phyloP scores from a whole-genome alignment of 2,797 vertebrate species.

The Chaunax sp. region DNA sequence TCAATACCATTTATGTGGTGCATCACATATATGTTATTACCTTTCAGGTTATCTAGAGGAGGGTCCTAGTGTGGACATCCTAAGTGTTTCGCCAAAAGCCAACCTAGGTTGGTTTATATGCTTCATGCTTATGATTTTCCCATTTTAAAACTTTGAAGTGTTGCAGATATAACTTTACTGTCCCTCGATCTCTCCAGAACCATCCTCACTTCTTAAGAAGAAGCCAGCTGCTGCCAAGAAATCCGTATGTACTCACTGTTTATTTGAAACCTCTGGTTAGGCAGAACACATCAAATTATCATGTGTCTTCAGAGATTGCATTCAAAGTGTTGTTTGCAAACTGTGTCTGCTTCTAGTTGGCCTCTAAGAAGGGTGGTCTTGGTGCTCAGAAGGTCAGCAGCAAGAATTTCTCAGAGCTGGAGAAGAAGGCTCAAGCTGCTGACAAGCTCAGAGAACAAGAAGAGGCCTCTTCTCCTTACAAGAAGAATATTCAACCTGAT shows the following conservation, averaged over 20 bases:
- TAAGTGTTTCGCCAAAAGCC: conserved; percentile 88
- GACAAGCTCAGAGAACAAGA: conserved; percentile 88
- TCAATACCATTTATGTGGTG: background rate
- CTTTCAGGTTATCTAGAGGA: conserved; percentile 82
- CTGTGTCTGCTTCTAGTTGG: conserved; percentile 80
- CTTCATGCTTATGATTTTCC: background rate
- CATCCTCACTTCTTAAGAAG: conserved; percentile 91
- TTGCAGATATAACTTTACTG: background rate
- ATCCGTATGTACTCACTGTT: conserved; percentile 80
- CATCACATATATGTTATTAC: background rate
- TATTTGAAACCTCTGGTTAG: background rate
- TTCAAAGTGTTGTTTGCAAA: background rate
- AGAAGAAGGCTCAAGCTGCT: conserved; percentile 92
- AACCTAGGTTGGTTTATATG: conserved; percentile 60
- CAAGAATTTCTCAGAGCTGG: conserved; percentile 89
- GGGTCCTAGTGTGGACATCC: conserved; percentile 89
- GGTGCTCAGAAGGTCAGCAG: conserved; percentile 95
- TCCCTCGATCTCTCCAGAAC: conserved; percentile 79
- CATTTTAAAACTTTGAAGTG: background rate
- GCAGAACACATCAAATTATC: background rate
- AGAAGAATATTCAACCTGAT: conserved; percentile 72
- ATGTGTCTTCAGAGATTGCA: background rate
- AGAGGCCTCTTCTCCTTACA: conserved; percentile 25
- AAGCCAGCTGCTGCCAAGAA: conserved; percentile 90
- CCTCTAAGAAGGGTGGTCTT: conserved; percentile 90